Evolutionary conservation across 2,888 invertebrate genomes (phyloP).

Genomic region (Noctua janthe): DNA sequence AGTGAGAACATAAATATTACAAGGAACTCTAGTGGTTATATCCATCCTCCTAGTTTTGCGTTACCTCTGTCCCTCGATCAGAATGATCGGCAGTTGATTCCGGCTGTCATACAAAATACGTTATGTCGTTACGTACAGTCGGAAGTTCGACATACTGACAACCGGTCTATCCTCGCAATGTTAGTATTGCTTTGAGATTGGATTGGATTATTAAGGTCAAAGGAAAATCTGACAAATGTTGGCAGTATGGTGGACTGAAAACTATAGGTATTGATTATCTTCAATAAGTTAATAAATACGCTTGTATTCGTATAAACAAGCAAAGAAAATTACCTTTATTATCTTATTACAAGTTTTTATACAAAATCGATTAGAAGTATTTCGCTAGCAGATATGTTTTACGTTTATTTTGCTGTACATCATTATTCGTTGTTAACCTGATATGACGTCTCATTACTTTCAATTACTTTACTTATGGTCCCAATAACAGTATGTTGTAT

Average conservation of each 20-base stretch:
- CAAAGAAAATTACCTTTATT: constrained; percentile 22
- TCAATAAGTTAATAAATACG: neutral
- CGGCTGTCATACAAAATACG: neutral
- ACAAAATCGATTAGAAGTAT: constrained; percentile 5
- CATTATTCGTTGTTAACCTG: constrained; percentile 7
- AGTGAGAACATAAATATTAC: no score
- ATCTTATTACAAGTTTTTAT: neutral
- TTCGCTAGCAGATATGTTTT: constrained; percentile 26
- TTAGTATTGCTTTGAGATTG: neutral
- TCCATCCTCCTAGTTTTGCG: neutral
- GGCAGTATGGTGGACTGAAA: neutral
- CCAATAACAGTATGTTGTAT: neutral
- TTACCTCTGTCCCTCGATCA: neutral
- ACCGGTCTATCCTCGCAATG: neutral
- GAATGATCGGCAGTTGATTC: neutral
- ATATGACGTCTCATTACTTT: neutral
- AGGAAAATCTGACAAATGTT: neutral
- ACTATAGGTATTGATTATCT: neutral
- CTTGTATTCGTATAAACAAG: neutral
- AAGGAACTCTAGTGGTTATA: neutral
- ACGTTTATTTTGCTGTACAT: neutral
- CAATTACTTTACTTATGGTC: neutral
- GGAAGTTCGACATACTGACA: neutral
- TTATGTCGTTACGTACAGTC: neutral
- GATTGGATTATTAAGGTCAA: neutral